phyloP scores from a whole-genome alignment of 37 sponge, comb jelly and placozoan genomes.

The Aplysina aerophoba region DNA sequence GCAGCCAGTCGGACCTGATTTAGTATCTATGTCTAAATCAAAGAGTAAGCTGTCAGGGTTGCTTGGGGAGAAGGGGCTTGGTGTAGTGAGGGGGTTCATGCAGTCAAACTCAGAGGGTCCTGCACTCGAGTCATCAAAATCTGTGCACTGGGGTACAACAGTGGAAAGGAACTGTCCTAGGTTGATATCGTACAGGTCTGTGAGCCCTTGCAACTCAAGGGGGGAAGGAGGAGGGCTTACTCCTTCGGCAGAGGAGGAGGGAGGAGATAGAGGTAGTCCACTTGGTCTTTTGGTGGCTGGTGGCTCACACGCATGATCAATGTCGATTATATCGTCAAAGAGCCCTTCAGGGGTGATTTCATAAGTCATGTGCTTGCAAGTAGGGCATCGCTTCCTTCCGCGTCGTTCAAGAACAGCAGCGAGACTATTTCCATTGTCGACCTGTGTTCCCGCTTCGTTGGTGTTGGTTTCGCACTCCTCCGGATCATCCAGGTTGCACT shows the following conservation, averaged over 20 bases:
- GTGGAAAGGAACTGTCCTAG: conserved; percentile 6
- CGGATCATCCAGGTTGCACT: conserved; percentile 62
- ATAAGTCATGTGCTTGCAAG: conserved; percentile 20
- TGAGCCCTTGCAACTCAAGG: not conserved
- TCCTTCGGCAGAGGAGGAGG: not conserved
- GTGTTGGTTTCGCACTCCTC: conserved; percentile 12
- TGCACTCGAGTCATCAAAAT: conserved; percentile 14
- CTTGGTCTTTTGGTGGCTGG: not conserved
- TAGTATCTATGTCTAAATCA: conserved; percentile 11
- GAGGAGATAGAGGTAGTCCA: conserved; percentile 27
- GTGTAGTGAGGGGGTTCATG: not conserved
- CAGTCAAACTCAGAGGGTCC: not conserved
- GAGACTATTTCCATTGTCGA: not conserved
- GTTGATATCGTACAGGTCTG: not conserved
- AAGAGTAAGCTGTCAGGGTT: conserved; percentile 13
- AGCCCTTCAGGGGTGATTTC: too few species aligned
- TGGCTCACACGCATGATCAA: too few species aligned
- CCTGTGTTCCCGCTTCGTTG: conserved; percentile 18
- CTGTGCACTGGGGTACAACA: not conserved
- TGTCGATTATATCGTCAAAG: too few species aligned
- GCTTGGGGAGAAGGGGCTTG: not conserved
- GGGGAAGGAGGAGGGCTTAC: conserved; percentile 10
- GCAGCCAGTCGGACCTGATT: too few species aligned
- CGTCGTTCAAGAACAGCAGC: not conserved
- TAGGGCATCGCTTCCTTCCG: not conserved